Evolutionary conservation across 1,140 invertebrate genomes (phyloP), one percentile per base, ranked within the genome.

Genomic region (Panulirus ornatus): DNA sequence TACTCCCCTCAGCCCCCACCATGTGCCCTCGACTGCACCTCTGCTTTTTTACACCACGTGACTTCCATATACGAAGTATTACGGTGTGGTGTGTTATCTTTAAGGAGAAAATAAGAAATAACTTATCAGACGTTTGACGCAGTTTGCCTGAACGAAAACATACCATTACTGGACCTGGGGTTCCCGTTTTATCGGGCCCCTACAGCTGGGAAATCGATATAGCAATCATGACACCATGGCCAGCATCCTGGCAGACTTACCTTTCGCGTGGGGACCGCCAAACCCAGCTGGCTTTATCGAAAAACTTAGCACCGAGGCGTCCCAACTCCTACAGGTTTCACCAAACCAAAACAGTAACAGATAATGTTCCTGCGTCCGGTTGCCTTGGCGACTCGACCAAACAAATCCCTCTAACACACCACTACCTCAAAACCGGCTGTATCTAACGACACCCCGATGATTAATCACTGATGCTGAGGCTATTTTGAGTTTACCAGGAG

Each of bases 281-380:
- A 66, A 66, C 5, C 1, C 1, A 6, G 58, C 58, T 30, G 58
- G n/a, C 51, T 54, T 1, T 66, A 66, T 66, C 58, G n/a, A 66
- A 66, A n/a, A 66, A 66, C 0, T 30, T 6, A 5, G 3, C 22
- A 6, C n/a, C 58, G 58, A 27, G 3, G 22, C 1, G n/a, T 27
- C 3, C n/a, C n/a, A 27, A 27, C 58, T 66, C 58, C 58, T 66
- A 66, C 58, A 66, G 58, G 58, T 66, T 66, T 66, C 58, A 30
- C 58, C n/a, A 66, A 66, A 66, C 58, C 58, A 66, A 66, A 66
- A 66, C 58, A 66, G 58, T 66, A 22, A 66, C 58, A 66, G 58
- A 66, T 66, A 66, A 66, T 66, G 58, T 66, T 66, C 58, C 58
- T 66, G 58, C 3, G n/a, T 30, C 58, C 58, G 58, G 30, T 66